phyloP scores from a whole-genome alignment of 2,888 invertebrate species.

The Sepiola atlantica region DNA sequence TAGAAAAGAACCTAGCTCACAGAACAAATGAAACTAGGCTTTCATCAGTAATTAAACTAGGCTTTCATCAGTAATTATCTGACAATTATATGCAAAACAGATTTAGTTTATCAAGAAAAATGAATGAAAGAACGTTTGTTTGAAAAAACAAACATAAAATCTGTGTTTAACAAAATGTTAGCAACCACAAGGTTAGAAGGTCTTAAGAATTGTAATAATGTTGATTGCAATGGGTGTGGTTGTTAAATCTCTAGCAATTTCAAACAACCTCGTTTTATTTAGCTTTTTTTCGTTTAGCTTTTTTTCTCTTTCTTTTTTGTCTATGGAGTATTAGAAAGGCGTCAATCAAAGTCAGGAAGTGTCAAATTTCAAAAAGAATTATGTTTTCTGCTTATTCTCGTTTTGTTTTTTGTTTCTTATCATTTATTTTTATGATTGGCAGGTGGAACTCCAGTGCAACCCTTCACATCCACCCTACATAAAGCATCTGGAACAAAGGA shows the following conservation, averaged over 20 bases:
- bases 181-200: not conserved
- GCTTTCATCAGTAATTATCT: not conserved
- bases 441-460: not conserved
- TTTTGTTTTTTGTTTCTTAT: not conserved
- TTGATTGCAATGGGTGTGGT: not conserved
- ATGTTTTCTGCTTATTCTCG: not conserved
- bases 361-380: not conserved
- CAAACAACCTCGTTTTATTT: not conserved
- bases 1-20: not conserved
- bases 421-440: slow-evolving; percentile 19
- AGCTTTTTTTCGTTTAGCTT: not conserved
- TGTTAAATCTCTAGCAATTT: not conserved
- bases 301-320: not conserved
- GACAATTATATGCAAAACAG: not conserved
- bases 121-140: not conserved
- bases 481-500: not conserved
- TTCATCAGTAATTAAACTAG: not conserved
- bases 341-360: not conserved
- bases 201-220: not conserved
- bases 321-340: not conserved
- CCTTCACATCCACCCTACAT: not conserved
- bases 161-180: not conserved
- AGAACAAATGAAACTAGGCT: not conserved
- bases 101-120: not conserved
- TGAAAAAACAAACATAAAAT: not conserved